These are phyloP conservation scores for Pachyseris speciosa DNA, from an alignment of 64 coral and sea anemone species.

Conservation along the genomic window DNA sequence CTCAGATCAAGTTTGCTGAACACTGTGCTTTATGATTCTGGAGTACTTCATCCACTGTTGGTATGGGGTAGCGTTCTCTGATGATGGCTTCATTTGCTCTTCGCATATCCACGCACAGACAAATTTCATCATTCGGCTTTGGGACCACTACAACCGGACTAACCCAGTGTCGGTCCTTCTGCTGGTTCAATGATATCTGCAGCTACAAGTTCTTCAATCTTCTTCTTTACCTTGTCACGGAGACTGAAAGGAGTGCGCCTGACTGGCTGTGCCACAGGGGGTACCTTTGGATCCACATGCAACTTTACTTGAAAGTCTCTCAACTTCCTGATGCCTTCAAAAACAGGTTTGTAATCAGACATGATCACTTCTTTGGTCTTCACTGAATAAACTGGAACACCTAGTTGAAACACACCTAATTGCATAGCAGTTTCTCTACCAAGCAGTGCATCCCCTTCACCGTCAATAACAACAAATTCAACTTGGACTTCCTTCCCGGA, in stretches of 20 bases:
- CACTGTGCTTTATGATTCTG: slow-evolving; percentile 32
- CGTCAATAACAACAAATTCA: too few species aligned
- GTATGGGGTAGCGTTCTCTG: slow-evolving; percentile 53
- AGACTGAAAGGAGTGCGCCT: slow-evolving; percentile 49
- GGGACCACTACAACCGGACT: slow-evolving; percentile 32
- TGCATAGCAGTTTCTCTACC: slow-evolving; percentile 11
- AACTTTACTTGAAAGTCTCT: slow-evolving; percentile 29
- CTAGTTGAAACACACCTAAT: slow-evolving; percentile 27
- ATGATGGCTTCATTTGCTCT: too few species aligned
- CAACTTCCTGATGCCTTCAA: slow-evolving; percentile 67
- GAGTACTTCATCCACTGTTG: slow-evolving; percentile 44
- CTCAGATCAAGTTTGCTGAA: slow-evolving; percentile 25
- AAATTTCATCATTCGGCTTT: background rate
- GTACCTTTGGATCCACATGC: slow-evolving; percentile 42
- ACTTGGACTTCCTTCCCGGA: background rate
- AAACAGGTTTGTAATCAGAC: too few species aligned
- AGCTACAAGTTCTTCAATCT: slow-evolving; percentile 20
- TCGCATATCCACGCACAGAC: too few species aligned
- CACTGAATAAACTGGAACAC: background rate
- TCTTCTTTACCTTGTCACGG: slow-evolving; percentile 51
- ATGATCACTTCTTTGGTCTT: slow-evolving; percentile 4
- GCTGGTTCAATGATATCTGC: too few species aligned
- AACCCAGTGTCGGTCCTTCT: too few species aligned
- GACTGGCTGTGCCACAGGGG: slow-evolving; percentile 30
- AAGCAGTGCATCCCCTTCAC: too few species aligned